phyloP scores from a whole-genome alignment of 2,113 vertebrate species.

The Pelodiscus sinensis region DNA sequence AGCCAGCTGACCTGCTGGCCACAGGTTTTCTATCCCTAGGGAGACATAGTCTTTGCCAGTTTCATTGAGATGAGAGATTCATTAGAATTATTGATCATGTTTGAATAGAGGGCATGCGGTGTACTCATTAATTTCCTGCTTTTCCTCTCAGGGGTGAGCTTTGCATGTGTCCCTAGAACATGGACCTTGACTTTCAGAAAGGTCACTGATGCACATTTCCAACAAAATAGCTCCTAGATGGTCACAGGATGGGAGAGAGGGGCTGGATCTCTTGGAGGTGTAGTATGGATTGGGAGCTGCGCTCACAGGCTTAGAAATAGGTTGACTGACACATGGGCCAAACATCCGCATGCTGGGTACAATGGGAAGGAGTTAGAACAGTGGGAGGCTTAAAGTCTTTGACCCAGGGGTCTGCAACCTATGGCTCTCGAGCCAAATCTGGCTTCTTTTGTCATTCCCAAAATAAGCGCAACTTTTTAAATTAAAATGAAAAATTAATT shows the following conservation, averaged over 20 bases:
- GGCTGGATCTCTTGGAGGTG: neutral
- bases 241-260: too few species aligned
- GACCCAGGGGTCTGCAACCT: neutral
- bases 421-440: too few species aligned
- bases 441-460: too few species aligned
- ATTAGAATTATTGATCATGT: neutral
- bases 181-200: neutral
- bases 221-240: neutral
- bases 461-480: too few species aligned
- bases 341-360: neutral
- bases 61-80: neutral
- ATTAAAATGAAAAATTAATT: too few species aligned
- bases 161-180: neutral
- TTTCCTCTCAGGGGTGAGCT: neutral
- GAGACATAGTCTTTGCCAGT: neutral
- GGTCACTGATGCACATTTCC: neutral
- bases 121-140: neutral
- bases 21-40: neutral
- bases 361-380: neutral
- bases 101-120: neutral
- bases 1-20: neutral
- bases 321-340: neutral
- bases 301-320: neutral
- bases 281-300: neutral
- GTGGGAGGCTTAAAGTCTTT: neutral